Percentiles rank a stretch among this genome's conserved stretches.
These are phyloP conservation scores for Oncorhynchus kisutch DNA, from an alignment of 2,113 vertebrate genomes.

Conservation along the genomic window DNA sequence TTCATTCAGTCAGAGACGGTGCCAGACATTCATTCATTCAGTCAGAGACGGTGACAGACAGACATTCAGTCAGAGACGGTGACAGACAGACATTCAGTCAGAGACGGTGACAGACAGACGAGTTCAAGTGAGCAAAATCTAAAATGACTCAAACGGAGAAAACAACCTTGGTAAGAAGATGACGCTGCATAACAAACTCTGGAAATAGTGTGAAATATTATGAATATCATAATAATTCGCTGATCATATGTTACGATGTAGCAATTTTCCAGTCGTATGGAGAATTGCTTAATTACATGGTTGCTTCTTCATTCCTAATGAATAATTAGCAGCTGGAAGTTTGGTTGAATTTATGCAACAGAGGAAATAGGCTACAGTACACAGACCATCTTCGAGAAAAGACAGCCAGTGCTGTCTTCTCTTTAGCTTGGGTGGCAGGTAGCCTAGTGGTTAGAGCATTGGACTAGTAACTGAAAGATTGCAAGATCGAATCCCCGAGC, in stretches of 20 bases:
- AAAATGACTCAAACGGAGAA: constrained; percentile 9
- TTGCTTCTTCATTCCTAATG: constrained; percentile 11
- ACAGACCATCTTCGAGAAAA: constrained; percentile 6
- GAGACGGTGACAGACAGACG: background rate
- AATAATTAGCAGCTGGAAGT: constrained; percentile 33
- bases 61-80: too few species aligned
- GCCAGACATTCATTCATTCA: too few species aligned
- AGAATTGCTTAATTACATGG: constrained; percentile 46
- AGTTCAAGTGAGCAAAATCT: constrained; percentile 19
- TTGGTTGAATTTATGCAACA: background rate
- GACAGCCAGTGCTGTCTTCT: background rate
- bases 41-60: too few species aligned
- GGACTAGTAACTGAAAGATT: too few species aligned
- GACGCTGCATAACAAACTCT: background rate
- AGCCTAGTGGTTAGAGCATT: too few species aligned
- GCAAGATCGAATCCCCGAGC: too few species aligned
- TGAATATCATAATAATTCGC: constrained; percentile 40
- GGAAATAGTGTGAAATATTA: constrained; percentile 18
- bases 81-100: background rate
- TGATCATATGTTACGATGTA: constrained; percentile 28
- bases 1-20: too few species aligned
- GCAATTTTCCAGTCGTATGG: constrained; percentile 41
- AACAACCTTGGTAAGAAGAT: background rate
- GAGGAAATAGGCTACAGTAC: background rate
- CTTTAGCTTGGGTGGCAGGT: background rate